A percentile compares a stretch with the other conserved stretches of the same genome.
Conservation (phyloP, 2,797 vertebrate species). For the Poeciliopsis infans region DNA sequence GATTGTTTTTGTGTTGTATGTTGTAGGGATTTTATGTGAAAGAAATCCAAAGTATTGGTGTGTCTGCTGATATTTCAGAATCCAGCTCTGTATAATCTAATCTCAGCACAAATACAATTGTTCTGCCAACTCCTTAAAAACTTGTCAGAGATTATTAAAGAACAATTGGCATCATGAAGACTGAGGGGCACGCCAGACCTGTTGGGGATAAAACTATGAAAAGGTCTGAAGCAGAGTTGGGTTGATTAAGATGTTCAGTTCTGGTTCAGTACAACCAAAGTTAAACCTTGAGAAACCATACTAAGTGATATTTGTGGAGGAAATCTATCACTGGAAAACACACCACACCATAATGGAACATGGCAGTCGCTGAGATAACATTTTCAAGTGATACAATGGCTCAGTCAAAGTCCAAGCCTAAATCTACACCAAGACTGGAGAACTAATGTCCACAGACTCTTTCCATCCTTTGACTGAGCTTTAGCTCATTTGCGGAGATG, state of each 20-base stretch:
- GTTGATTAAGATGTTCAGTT: not conserved
- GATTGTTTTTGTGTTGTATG: too few relatives aligned
- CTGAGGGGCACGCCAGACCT: not conserved
- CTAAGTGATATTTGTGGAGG: not conserved
- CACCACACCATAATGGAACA: not conserved
- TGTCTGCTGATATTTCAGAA: not conserved
- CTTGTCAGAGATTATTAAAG: not conserved
- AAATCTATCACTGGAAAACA: not conserved
- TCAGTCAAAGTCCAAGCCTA: not conserved
- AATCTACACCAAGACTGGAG: not conserved
- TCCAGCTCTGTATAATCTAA: not conserved
- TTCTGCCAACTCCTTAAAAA: not conserved
- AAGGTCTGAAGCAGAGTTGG: too few relatives aligned
- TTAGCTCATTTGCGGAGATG: not conserved
- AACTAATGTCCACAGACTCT: not conserved
- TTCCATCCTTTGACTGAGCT: not conserved
- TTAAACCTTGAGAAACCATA: not conserved
- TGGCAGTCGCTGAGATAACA: not conserved
- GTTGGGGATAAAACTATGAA: not conserved
- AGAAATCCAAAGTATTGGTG: too few relatives aligned
- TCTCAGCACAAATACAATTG: not conserved
- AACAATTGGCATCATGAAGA: not conserved
- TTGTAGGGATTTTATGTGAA: too few relatives aligned
- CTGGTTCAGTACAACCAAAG: not conserved
- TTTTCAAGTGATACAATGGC: not conserved